Evolutionary conservation across 2,113 vertebrate species (phyloP).

Genomic region (zebrafish (Danio rerio)): GRCz12tu NC_133190.1:6469501-6470000

Average conservation of each 20-base stretch:
- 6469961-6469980: constrained; percentile 84
- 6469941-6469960: constrained; percentile 98
- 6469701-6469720: constrained; percentile 66
- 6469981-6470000: not conserved
- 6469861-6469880: constrained; percentile 99
- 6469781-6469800: constrained; percentile 72
- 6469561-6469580: too few relatives aligned
- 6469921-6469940: constrained; percentile 97
- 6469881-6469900: constrained; percentile 97
- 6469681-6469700: not conserved
- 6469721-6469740: constrained; percentile 54
- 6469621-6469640: constrained; percentile 92
- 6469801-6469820: constrained; percentile 98
- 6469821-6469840: constrained; percentile 98
- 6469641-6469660: constrained; percentile 95
- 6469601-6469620: constrained; percentile 97
- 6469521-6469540: too few relatives aligned
- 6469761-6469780: not conserved
- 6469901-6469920: constrained; percentile 99
- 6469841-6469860: constrained; percentile 98
- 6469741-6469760: not conserved
- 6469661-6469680: constrained; percentile 81
- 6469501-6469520: too few relatives aligned
- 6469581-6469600: constrained; percentile 87
- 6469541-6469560: too few relatives aligned